phyloP scores from a whole-genome alignment of 1,140 invertebrate species.

The Apis cerana region DNA sequence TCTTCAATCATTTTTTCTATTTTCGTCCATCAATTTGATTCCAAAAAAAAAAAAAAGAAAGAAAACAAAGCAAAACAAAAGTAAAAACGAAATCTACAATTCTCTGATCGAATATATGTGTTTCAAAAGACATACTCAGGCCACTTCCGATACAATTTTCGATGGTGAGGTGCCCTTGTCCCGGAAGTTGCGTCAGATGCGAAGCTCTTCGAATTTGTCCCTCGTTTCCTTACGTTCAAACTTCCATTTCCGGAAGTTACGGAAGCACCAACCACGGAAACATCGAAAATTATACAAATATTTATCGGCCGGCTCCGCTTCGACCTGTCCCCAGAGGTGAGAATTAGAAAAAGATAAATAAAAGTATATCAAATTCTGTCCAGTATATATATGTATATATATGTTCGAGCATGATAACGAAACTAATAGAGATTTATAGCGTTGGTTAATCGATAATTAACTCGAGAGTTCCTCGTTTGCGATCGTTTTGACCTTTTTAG shows the following conservation, averaged over 20 bases:
- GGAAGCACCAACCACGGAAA: slow-evolving; percentile 46
- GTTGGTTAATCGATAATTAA: background rate
- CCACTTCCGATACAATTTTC: slow-evolving; percentile 53
- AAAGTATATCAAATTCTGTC: background rate
- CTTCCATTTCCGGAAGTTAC: slow-evolving; percentile 27
- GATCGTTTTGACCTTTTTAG: background rate
- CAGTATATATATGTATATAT: background rate
- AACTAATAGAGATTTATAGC: background rate
- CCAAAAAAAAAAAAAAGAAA: background rate
- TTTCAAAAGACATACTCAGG: slow-evolving; percentile 51
- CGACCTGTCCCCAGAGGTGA: slow-evolving; percentile 72
- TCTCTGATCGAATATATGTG: slow-evolving; percentile 21
- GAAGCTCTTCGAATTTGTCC: slow-evolving; percentile 57
- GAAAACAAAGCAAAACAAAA: no score
- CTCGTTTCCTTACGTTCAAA: slow-evolving; percentile 48
- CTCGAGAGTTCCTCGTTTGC: no score
- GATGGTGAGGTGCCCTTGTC: slow-evolving; percentile 58
- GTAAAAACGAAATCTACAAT: no score
- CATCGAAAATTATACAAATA: slow-evolving; percentile 63
- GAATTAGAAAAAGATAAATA: background rate
- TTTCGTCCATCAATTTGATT: background rate
- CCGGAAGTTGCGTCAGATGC: slow-evolving; percentile 63
- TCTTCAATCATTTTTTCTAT: background rate
- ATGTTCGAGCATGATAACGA: background rate
- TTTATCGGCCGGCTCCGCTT: slow-evolving; percentile 71